A percentile compares a stretch with the other conserved stretches of the same genome.
phyloP scores from a whole-genome alignment of 2,797 vertebrate genomes.

The Otus scops region DNA sequence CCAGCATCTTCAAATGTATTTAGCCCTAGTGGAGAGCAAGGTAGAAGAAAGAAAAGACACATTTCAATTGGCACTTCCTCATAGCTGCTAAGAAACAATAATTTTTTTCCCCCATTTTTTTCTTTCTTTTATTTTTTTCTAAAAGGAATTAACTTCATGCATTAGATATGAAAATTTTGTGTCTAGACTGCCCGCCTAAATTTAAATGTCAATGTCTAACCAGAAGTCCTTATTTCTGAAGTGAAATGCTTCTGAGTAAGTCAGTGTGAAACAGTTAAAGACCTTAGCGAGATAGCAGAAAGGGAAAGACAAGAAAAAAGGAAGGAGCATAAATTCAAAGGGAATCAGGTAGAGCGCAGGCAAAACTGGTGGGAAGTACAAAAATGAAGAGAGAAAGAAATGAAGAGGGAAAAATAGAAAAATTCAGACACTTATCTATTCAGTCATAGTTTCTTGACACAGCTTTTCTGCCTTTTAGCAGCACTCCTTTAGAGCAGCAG shows the following conservation, averaged over 20 bases:
- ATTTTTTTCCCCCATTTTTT: background rate
- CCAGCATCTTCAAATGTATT: conserved; percentile 80
- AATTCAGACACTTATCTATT: background rate
- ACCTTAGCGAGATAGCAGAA: background rate
- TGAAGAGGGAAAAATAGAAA: background rate
- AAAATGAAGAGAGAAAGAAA: background rate
- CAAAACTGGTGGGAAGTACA: background rate
- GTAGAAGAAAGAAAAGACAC: background rate
- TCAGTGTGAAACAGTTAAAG: background rate
- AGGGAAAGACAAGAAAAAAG: background rate
- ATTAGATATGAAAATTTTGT: background rate
- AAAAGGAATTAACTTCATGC: background rate
- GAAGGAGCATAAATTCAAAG: background rate
- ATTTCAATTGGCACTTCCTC: background rate
- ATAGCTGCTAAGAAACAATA: background rate
- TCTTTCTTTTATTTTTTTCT: background rate
- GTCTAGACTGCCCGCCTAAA: background rate
- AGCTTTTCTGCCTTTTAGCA: background rate
- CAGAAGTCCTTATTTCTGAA: background rate
- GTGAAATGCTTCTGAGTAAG: background rate
- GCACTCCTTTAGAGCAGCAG: background rate
- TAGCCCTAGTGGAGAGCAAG: conserved; percentile 54
- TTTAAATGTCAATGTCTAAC: background rate
- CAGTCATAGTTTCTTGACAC: background rate
- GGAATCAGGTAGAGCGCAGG: background rate